Evolutionary conservation across 2,113 vertebrate species (phyloP).

Genomic region (Atherinomorus stipes): DNA sequence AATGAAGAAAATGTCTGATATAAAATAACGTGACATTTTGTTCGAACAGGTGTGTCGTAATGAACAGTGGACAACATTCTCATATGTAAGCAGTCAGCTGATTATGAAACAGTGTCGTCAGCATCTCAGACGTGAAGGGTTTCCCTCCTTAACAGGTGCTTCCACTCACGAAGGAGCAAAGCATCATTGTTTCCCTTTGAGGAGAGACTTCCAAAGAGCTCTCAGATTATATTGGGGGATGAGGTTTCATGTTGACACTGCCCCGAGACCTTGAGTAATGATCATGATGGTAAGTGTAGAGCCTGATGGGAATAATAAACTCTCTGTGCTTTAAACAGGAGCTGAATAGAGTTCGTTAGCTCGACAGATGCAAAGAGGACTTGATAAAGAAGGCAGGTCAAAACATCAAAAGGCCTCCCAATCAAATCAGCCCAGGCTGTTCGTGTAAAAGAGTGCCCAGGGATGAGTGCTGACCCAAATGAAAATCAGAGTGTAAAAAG

Average conservation of each 20-base stretch:
- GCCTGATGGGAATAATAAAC: conserved; percentile 69
- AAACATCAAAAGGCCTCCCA: conserved; percentile 74
- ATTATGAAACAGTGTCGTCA: conserved; percentile 33
- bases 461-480: conserved; percentile 69
- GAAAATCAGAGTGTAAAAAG: conserved; percentile 52
- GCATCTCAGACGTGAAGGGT: conserved; percentile 44
- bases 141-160: conserved; percentile 68
- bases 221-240: conserved; percentile 68
- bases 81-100: conserved; percentile 39
- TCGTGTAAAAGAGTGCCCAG: conserved; percentile 69
- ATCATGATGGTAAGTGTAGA: conserved; percentile 70
- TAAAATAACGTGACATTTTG: neutral
- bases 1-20: too few relatives aligned
- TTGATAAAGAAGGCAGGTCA: conserved; percentile 75
- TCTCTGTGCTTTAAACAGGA: conserved; percentile 54
- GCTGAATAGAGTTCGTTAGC: conserved; percentile 64
- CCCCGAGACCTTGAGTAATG: conserved; percentile 74
- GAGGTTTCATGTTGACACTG: conserved; percentile 72
- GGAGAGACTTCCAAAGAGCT: conserved; percentile 69
- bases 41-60: conserved; percentile 3
- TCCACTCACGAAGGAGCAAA: conserved; percentile 58
- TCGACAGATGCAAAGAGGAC: conserved; percentile 54
- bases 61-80: neutral
- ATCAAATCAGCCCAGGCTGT: conserved; percentile 71
- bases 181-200: conserved; percentile 74